These are phyloP conservation scores for Amyelois transitella DNA, from an alignment of 1,140 invertebrate genomes.

Conservation along the genomic window DNA sequence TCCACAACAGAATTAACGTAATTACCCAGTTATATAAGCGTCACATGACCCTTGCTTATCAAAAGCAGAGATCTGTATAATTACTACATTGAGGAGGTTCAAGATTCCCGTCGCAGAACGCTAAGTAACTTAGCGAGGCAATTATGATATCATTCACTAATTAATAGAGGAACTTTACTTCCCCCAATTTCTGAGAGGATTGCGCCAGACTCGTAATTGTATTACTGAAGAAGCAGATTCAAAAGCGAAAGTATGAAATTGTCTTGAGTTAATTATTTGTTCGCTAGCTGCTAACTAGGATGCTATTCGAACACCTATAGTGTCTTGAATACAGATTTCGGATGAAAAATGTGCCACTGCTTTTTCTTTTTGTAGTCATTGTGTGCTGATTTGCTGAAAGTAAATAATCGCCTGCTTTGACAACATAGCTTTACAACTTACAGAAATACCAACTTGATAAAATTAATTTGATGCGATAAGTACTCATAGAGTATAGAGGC, in stretches of 20 bases:
- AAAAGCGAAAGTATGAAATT: background rate
- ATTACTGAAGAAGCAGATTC: background rate
- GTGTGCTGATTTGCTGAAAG: too few species aligned
- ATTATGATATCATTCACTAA: background rate
- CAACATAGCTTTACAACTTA: too few species aligned
- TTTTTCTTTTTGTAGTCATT: too few species aligned
- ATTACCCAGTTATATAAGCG: background rate
- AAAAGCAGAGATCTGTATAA: background rate
- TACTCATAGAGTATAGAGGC: too few species aligned
- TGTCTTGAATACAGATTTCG: too few species aligned
- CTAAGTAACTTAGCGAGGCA: background rate
- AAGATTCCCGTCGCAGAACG: background rate
- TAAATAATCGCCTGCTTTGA: too few species aligned
- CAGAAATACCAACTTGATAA: too few species aligned
- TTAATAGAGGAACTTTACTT: background rate
- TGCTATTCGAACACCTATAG: background rate
- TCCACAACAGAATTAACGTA: too few species aligned
- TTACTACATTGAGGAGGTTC: background rate
- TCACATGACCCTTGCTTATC: background rate
- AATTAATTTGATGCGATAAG: too few species aligned
- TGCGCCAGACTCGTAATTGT: background rate
- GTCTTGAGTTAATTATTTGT: background rate
- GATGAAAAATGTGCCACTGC: too few species aligned
- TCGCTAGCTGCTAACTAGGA: background rate
- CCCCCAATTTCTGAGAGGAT: background rate